phyloP scores from a whole-genome alignment of 2,113 vertebrate genomes.

The Protobothrops mucrosquamatus region DNA sequence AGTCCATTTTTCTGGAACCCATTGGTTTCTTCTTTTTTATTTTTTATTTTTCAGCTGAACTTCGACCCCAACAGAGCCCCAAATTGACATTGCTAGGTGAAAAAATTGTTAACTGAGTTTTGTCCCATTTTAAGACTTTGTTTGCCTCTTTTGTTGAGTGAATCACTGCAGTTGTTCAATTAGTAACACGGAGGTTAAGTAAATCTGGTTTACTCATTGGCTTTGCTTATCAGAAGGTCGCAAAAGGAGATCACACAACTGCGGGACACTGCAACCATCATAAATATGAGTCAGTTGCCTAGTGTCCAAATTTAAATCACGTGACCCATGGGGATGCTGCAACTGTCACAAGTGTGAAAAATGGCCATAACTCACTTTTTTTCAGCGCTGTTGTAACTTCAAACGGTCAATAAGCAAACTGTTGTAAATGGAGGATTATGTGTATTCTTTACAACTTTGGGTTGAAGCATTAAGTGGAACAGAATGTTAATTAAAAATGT shows the following conservation, averaged over 20 bases:
- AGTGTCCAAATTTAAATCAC: not conserved
- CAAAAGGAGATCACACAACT: too few species aligned
- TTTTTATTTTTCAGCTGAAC: not conserved
- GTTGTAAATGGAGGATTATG: not conserved
- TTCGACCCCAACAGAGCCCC: too few species aligned
- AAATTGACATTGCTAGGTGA: too few species aligned
- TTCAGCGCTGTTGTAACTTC: not conserved
- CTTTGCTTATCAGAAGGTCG: too few species aligned
- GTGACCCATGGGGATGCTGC: too few species aligned
- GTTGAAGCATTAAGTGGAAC: slow-evolving; percentile 47
- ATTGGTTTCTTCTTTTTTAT: not conserved
- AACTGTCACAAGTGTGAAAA: not conserved
- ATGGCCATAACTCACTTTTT: not conserved
- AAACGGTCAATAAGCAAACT: not conserved
- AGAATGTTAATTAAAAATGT: slow-evolving; percentile 62
- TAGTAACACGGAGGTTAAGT: too few species aligned
- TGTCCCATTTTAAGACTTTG: too few species aligned
- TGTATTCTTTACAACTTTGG: slow-evolving; percentile 35
- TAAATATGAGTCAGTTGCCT: not conserved
- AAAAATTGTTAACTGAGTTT: too few species aligned
- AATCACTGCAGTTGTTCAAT: too few species aligned
- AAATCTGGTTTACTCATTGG: too few species aligned
- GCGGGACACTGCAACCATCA: too few species aligned
- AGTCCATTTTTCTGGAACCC: not conserved
- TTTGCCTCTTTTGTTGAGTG: too few species aligned